Conservation (phyloP, 2,797 vertebrate species). For the Phataginus tetradactyla region DNA sequence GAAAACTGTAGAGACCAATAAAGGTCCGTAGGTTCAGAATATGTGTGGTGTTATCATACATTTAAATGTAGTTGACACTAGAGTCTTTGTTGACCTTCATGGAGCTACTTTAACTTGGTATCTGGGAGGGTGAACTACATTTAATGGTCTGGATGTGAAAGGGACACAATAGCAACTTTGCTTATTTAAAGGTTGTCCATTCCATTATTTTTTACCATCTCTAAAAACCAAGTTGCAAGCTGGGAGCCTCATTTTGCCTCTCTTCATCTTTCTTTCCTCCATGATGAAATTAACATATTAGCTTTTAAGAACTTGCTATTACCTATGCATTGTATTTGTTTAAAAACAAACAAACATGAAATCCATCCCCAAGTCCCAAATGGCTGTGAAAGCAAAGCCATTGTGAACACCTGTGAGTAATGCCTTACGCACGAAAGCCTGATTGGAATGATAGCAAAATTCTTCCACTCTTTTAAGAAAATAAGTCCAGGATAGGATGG, state of each 20-base stretch:
- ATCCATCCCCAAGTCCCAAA: not conserved
- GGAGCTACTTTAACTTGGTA: not conserved
- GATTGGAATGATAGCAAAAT: not conserved
- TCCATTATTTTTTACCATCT: constrained; percentile 69
- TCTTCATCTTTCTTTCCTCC: not conserved
- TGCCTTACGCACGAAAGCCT: not conserved
- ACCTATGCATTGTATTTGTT: not conserved
- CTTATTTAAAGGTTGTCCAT: constrained; percentile 78
- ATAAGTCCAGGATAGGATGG: too few relatives aligned
- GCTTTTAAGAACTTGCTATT: not conserved
- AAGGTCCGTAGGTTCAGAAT: not conserved
- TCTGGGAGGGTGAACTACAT: not conserved
- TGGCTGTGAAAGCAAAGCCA: not conserved
- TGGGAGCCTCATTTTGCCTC: not conserved
- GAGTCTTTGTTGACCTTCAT: not conserved
- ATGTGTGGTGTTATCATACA: not conserved
- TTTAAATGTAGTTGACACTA: not conserved
- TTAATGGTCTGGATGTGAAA: not conserved
- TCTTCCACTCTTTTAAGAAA: not conserved
- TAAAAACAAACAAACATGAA: not conserved
- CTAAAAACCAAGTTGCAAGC: constrained; percentile 75
- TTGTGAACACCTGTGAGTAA: not conserved
- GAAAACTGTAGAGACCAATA: not conserved
- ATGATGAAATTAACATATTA: not conserved
- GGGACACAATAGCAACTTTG: constrained; percentile 35